phyloP scores from a whole-genome alignment of 1,140 invertebrate species.

The Zaprionus ornatus region DNA sequence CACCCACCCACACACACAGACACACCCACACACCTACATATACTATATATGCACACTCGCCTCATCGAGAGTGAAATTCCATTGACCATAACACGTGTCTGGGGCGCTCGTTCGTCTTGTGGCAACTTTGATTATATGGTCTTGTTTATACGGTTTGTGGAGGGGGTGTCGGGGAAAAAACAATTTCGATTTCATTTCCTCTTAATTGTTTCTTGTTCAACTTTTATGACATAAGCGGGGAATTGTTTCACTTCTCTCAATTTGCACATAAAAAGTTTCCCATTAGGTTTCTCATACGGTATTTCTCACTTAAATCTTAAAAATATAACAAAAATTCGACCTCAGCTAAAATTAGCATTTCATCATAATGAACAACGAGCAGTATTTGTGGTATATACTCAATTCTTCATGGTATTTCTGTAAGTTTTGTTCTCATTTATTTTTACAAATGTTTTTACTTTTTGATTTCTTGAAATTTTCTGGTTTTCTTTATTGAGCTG shows the following conservation, averaged over 20 bases:
- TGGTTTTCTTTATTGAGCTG: conserved; percentile 1
- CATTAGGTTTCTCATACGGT: background rate
- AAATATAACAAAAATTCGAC: background rate
- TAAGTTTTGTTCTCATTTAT: background rate
- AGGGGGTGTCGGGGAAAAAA: conserved; percentile 22
- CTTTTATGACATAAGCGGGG: conserved; percentile 21
- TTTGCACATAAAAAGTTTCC: background rate
- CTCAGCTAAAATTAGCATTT: background rate
- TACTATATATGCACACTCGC: conserved; percentile 18
- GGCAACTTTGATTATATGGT: conserved; percentile 43
- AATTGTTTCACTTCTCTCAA: background rate
- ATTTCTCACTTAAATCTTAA: background rate
- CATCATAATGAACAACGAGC: background rate
- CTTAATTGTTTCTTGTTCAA: conserved; percentile 40
- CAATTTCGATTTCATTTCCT: conserved; percentile 60
- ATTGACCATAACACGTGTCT: conserved; percentile 42
- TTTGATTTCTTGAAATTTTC: conserved; percentile 13
- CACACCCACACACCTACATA: background rate
- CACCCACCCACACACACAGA: conserved; percentile 53
- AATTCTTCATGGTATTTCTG: background rate
- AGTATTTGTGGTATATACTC: background rate
- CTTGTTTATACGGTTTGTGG: conserved; percentile 13
- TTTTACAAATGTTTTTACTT: conserved; percentile 19
- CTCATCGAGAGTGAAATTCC: conserved; percentile 46
- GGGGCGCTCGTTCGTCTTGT: conserved; percentile 15